Percentiles rank a stretch among this genome's conserved stretches.
phyloP scores from a whole-genome alignment of 2,113 vertebrate species.

The Neogale vison region DNA sequence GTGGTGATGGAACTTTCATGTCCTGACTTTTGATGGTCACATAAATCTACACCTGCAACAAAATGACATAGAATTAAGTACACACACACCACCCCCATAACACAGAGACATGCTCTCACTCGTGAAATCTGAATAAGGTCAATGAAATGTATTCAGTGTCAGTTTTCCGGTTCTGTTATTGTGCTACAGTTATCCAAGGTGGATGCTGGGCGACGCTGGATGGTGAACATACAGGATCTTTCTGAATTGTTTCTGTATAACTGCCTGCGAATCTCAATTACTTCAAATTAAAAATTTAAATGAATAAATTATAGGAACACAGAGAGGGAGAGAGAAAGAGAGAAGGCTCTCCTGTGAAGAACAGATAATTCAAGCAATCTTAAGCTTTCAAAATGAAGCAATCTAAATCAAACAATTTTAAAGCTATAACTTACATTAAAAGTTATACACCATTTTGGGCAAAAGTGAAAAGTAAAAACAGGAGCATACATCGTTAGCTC shows the following conservation, averaged over 20 bases:
- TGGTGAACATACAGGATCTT: background rate
- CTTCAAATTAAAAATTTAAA: conserved; percentile 15
- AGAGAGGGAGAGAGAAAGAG: background rate
- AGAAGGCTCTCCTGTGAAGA: background rate
- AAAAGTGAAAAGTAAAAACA: conserved; percentile 45
- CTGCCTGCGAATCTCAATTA: background rate
- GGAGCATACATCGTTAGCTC: background rate
- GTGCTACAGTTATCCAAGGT: background rate
- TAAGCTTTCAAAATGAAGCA: background rate
- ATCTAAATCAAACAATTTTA: background rate
- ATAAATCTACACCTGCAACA: background rate
- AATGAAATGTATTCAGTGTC: background rate
- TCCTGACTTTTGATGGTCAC: background rate
- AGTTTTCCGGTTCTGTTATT: background rate
- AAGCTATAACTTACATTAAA: background rate
- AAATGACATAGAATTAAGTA: conserved; percentile 13
- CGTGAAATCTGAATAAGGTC: background rate
- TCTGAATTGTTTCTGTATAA: background rate
- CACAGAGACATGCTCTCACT: background rate
- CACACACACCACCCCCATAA: background rate
- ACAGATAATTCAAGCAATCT: background rate
- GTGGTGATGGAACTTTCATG: background rate
- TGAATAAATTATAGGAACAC: background rate
- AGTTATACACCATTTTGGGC: background rate
- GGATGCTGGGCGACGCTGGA: background rate